These are phyloP conservation scores for Channa argus DNA, from an alignment of 2,113 vertebrate species.

Conservation along the genomic window DNA sequence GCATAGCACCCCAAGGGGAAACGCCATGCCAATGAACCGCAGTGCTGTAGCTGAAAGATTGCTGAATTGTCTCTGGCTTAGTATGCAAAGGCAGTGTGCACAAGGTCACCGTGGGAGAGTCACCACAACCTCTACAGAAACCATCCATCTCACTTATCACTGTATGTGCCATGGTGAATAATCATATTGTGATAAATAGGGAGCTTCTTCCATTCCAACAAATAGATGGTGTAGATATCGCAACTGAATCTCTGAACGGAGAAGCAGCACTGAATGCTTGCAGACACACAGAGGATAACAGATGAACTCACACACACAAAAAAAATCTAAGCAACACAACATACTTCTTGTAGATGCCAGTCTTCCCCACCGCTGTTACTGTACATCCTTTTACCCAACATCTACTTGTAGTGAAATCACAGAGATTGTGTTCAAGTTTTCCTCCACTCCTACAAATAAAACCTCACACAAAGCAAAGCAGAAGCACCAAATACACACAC, in stretches of 20 bases:
- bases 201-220: constrained; percentile 51
- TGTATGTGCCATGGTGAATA: constrained; percentile 70
- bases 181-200: constrained; percentile 78
- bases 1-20: constrained; percentile 40
- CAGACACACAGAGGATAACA: constrained; percentile 42
- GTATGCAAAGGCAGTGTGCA: constrained; percentile 47
- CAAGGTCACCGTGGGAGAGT: constrained; percentile 79
- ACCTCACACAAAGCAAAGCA: constrained; percentile 33
- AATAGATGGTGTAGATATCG: constrained; percentile 61
- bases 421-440: constrained; percentile 40
- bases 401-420: constrained; percentile 39
- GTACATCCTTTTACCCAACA: constrained; percentile 11
- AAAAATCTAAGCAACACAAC: constrained; percentile 20
- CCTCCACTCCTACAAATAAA: constrained; percentile 51
- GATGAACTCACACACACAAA: constrained; percentile 13
- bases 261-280: constrained; percentile 16
- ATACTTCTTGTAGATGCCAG: constrained; percentile 20
- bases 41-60: constrained; percentile 50
- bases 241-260: constrained; percentile 67
- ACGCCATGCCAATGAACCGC: constrained; percentile 60
- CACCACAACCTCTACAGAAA: constrained; percentile 53
- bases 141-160: constrained; percentile 82
- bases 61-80: constrained; percentile 60
- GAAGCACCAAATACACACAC: constrained; percentile 5
- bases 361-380: constrained; percentile 24